Percentiles rank a stretch among this genome's conserved stretches.
phyloP scores from a whole-genome alignment of 2,888 invertebrate genomes.

The Cantharis flavilabris region DNA sequence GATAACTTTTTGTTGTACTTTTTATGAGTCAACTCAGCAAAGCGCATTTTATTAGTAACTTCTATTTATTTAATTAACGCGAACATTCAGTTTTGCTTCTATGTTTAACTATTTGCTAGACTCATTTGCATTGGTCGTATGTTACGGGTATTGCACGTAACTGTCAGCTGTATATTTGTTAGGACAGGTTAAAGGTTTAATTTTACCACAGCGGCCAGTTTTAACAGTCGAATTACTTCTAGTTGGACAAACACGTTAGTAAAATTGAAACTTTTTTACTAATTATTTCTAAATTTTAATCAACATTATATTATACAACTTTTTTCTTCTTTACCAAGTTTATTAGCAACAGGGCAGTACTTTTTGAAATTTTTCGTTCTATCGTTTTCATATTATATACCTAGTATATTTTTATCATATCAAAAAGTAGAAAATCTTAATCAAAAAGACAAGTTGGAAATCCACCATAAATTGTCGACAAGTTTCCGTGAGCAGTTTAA shows the following conservation, averaged over 20 bases:
- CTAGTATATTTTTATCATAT: too few relatives aligned
- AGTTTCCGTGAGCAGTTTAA: too few relatives aligned
- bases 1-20: constrained; percentile 8
- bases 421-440: too few relatives aligned
- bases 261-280: constrained; percentile 6
- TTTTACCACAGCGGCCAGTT: constrained; percentile 14
- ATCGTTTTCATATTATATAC: too few relatives aligned
- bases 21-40: not conserved
- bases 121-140: constrained; percentile 18
- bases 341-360: too few relatives aligned
- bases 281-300: not conserved
- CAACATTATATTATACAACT: not conserved
- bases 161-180: constrained; percentile 13
- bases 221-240: constrained; percentile 21
- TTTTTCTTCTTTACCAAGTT: not conserved
- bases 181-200: constrained; percentile 20
- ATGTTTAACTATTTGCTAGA: constrained; percentile 8
- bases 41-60: constrained; percentile 5
- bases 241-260: constrained; percentile 12
- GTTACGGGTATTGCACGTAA: constrained; percentile 14
- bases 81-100: constrained; percentile 1
- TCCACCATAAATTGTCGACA: too few relatives aligned
- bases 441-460: too few relatives aligned
- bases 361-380: too few relatives aligned
- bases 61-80: constrained; percentile 21